These are phyloP conservation scores for Mesorhabditis spiculigera DNA, from an alignment of 2,888 invertebrate species.

Conservation along the genomic window DNA sequence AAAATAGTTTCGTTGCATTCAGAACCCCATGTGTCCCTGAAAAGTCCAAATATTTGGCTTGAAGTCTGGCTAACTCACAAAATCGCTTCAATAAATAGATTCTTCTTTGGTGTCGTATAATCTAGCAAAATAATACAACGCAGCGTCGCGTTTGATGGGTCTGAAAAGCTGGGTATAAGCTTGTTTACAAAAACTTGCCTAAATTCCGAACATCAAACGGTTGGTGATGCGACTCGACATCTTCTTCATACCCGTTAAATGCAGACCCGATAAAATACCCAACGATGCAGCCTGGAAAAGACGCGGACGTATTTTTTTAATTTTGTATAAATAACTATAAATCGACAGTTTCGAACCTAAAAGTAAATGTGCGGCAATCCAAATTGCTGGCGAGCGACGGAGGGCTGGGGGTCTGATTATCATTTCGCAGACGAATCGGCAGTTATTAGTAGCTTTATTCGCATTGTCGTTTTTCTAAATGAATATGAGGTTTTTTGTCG, in stretches of 20 bases:
- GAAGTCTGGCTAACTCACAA: background rate
- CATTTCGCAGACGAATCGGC: too few relatives aligned
- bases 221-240: background rate
- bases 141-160: background rate
- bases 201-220: background rate
- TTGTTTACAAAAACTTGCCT: too few relatives aligned
- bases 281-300: background rate
- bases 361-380: too few relatives aligned
- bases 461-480: too few relatives aligned
- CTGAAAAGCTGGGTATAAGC: too few relatives aligned
- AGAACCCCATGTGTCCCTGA: background rate
- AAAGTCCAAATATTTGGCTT: background rate
- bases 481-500: too few relatives aligned
- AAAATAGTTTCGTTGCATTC: constrained; percentile 4
- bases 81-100: background rate
- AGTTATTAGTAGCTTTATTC: too few relatives aligned
- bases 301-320: too few relatives aligned
- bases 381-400: too few relatives aligned
- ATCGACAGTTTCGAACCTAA: too few relatives aligned
- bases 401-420: too few relatives aligned
- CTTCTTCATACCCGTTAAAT: background rate
- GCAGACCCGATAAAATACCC: background rate
- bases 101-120: background rate
- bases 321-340: too few relatives aligned
- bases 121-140: background rate